Conservation (phyloP, 2,113 vertebrate genomes). For the Ophiodon elongatus region DNA sequence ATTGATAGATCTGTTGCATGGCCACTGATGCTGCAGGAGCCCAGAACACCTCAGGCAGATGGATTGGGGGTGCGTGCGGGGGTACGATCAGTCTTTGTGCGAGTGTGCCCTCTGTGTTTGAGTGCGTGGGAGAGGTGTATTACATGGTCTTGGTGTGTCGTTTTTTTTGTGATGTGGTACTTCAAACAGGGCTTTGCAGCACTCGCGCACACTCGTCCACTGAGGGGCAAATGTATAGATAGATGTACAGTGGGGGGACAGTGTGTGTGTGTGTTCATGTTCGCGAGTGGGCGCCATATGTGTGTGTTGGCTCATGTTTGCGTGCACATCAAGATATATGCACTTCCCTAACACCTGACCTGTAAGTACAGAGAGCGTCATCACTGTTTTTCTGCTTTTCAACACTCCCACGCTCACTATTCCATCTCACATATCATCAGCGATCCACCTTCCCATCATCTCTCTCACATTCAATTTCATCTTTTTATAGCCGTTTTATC, state of each 20-base stretch:
- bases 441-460: conserved; percentile 7
- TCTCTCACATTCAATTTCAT: conserved; percentile 9
- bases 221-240: conserved; percentile 42
- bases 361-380: conserved; percentile 35
- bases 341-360: conserved; percentile 61
- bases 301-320: conserved; percentile 29
- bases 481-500: background rate
- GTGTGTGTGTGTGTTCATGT: conserved; percentile 5
- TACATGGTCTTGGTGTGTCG: conserved; percentile 57
- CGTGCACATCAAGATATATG: background rate
- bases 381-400: conserved; percentile 40
- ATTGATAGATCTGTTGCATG: conserved; percentile 74
- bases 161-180: conserved; percentile 50
- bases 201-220: conserved; percentile 15
- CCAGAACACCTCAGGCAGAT: conserved; percentile 74
- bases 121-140: conserved; percentile 72
- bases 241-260: background rate
- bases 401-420: conserved; percentile 57
- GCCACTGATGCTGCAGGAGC: conserved; percentile 70
- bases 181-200: conserved; percentile 49
- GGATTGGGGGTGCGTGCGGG: conserved; percentile 65
- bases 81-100: conserved; percentile 61
- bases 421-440: conserved; percentile 32
- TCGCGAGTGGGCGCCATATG: conserved; percentile 32
- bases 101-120: conserved; percentile 62